Evolutionary conservation across 2,888 invertebrate species (phyloP), one percentile per base, ranked within the genome.

Genomic region (Cheilosia pagana): DNA sequence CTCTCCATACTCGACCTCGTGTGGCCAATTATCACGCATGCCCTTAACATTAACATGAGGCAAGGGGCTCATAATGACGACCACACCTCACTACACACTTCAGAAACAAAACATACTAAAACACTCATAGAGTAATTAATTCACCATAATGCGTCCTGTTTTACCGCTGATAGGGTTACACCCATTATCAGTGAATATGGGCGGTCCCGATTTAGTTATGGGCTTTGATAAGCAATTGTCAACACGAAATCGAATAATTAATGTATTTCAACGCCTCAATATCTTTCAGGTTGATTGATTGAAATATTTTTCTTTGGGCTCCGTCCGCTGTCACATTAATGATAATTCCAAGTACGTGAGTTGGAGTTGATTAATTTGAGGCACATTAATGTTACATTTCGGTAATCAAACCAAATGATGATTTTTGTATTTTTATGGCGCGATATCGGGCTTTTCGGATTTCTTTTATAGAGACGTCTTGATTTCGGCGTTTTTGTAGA

Each of bases 201-300:
- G 74, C 12, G 63, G 72, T 52, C 41, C 59, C 39, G 39, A 31
- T 60, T 39, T 50, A 68, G 50, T 35, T 60, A 68, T 45, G 35
- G 60, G 7, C 60, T 68, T 68, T 68, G 76, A 76, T 76, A 60
- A 60, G 43, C 67, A 60, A 60, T 68, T 76, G 67, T 53, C 35
- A 21, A 45, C 76, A 76, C 76, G 76, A 53, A 76, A 53, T 16
- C 45, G 5, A 60, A 45, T 60, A 43, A 41, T 60, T 67, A 76
- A 76, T 68, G 76, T 10, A 21, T 60, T 60, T 76, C 76, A 57
- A 59, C 52, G 68, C 67, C 76, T 68, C 35, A 53, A 75, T 45
- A 7, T 35, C 14, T 25, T 41, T 14, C 28, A n/a, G 5, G 31
- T 43, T 60, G 76, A 60, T 60, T 76, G 76, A 76, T 76, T 76